Base-by-base conservation (phyloP, 2,888 invertebrate genomes). In the Drosophila eohydei region DNA sequence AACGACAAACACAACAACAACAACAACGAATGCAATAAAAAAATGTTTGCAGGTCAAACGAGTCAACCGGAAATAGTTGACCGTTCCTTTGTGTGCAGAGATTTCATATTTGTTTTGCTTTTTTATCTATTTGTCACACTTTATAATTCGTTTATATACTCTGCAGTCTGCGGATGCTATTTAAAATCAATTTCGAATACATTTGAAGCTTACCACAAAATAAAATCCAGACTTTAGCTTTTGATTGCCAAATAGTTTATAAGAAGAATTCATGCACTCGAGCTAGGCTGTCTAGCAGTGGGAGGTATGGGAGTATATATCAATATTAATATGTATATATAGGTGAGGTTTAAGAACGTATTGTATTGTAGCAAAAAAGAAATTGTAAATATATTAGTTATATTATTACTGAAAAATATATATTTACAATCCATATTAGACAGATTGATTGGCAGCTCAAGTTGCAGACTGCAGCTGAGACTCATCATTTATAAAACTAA, bases 11-110 rank as follows among this genome's bases (percentile, higher is more conserved):
- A n/a, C n/a, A 41, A 12, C 14, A 40, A 52, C 30, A 52, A 54
- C 54, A 40, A 12, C 7, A 54, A 41, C 9, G 12, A 41, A 16
- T 52, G 5, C 41, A 43, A 41, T 8, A 51, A 54, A 30, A 43
- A 40, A 28, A 32, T 70, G 21, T 55, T 48, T 60, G 36, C 34
- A n/a, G 36, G 26, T 46, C 46, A 78, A 48, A 40, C 36, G 30
- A 65, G 36, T 74, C 46, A 46, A 62, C 51, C 75, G 76, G 80
- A 77, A 70, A 64, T 65, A 56, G 61, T 62, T 70, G 65, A 65
- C 59, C 59, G 21, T 58, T 50, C 26, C 28, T 14, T 58, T 73
- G 36, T 59, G 54, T 55, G 16, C 50, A 36, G 14, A 50, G 26
- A 40, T 40, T n/a, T 36, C 14, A 54, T 38, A 6, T 54, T 52